phyloP scores from a whole-genome alignment of 2,113 vertebrate genomes.

The Pseudopodoces humilis region DNA sequence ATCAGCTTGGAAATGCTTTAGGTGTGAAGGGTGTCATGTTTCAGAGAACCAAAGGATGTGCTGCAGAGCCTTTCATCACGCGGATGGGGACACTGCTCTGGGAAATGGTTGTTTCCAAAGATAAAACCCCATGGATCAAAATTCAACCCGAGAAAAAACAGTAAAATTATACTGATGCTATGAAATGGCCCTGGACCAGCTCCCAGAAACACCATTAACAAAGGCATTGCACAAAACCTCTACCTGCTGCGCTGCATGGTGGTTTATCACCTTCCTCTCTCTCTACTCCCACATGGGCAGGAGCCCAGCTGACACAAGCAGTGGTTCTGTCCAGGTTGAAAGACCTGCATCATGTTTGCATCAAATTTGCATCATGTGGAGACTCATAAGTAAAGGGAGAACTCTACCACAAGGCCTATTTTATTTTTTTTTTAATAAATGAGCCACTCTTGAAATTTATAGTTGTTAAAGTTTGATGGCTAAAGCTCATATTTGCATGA shows the following conservation, averaged over 20 bases:
- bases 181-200: not conserved
- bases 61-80: slow-evolving; percentile 30
- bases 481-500: not conserved
- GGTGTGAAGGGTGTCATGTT: not conserved
- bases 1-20: slow-evolving; percentile 6
- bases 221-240: not conserved
- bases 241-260: not conserved
- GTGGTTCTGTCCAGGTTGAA: not conserved
- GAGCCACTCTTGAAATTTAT: not conserved
- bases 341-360: too few relatives aligned
- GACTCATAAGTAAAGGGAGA: not conserved
- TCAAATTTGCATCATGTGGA: not conserved
- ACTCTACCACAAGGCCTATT: not conserved
- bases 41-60: not conserved
- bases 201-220: slow-evolving; percentile 13
- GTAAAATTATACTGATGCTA: not conserved
- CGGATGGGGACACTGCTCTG: not conserved
- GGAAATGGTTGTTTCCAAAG: slow-evolving; percentile 16
- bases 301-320: not conserved
- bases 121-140: slow-evolving; percentile 45
- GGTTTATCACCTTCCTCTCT: not conserved
- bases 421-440: not conserved
- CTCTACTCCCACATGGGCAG: not conserved
- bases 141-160: not conserved
- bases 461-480: not conserved